phyloP scores from a whole-genome alignment of 1,140 invertebrate species.

The Brachionus koreanus region DNA sequence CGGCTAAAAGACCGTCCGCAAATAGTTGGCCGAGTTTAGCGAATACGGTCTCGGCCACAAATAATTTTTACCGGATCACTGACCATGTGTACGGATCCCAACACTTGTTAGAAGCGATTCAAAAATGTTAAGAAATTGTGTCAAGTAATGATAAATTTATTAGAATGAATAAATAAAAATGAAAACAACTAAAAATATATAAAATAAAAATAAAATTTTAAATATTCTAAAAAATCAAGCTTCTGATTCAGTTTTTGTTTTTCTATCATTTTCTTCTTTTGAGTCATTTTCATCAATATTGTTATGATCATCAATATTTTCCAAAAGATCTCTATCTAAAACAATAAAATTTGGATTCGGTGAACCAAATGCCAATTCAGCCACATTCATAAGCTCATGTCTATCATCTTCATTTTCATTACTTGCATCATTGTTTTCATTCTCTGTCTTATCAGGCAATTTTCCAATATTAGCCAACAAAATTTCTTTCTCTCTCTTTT shows the following conservation, averaged over 20 bases:
- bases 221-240: neutral
- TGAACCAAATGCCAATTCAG: constrained; percentile 10
- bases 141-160: neutral
- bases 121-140: too few relatives aligned
- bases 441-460: neutral
- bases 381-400: constrained; percentile 1
- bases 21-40: too few relatives aligned
- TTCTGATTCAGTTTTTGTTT: neutral
- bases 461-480: neutral
- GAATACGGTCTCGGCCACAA: too few relatives aligned
- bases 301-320: neutral
- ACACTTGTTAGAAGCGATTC: too few relatives aligned
- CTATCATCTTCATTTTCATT: neutral
- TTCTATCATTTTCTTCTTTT: neutral
- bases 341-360: constrained; percentile 31
- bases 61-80: too few relatives aligned
- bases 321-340: neutral
- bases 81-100: too few relatives aligned
- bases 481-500: constrained; percentile 25
- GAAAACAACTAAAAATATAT: neutral
- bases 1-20: too few relatives aligned
- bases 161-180: neutral
- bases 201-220: neutral
- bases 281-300: neutral
- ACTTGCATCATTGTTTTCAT: neutral